Base-by-base conservation (phyloP, 2,888 invertebrate genomes). In the Cantharis flavilabris region DNA sequence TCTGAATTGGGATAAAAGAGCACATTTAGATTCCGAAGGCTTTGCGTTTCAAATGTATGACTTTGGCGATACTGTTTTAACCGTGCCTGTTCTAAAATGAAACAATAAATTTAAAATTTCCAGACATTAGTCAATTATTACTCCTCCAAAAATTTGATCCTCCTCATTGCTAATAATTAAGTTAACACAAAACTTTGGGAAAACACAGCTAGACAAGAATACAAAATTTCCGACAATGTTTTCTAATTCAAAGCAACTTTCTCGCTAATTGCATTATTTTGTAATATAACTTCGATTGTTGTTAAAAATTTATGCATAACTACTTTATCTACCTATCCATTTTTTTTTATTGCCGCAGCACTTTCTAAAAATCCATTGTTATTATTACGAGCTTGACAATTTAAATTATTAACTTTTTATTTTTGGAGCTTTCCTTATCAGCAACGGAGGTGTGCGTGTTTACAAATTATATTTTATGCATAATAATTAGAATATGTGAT, bases 1-100 rank as follows among this genome's bases (percentile, higher is more conserved):
- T 64, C 33, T 71, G 77, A 74, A 77, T 74, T 77, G 70, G 74
- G 77, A 74, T 77, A 74, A 77, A 74, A 71, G 71, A 75, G 71
- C 63, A 70, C 77, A 77, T 77, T 77, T 77, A 72, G 74, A 77
- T 77, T 77, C 77, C 64, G 69, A 62, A 71, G 69, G 74, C 71
- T 72, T 70, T 30, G 69, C 72, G 69, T 70, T 72, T 23, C 13
- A 76, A 76, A 76, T 72, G 64, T 72, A 76, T 72, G 72, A 63
- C 70, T 62, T 69, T 62, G 23, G 30, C 62, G 23, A 64, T 72
- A 67, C 64, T 63, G 26, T 33, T 49, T n/a, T 49, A 49, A 49
- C 49, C 49, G 49, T n/a, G n/a, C 49, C 49, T 0, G 49, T n/a
- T 7, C n/a, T 9, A 49, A 49, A 49, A 49, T 49, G 49, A 49